Evolutionary conservation across 1,140 invertebrate species (phyloP).

Genomic region (Bradysia coprophila): DNA sequence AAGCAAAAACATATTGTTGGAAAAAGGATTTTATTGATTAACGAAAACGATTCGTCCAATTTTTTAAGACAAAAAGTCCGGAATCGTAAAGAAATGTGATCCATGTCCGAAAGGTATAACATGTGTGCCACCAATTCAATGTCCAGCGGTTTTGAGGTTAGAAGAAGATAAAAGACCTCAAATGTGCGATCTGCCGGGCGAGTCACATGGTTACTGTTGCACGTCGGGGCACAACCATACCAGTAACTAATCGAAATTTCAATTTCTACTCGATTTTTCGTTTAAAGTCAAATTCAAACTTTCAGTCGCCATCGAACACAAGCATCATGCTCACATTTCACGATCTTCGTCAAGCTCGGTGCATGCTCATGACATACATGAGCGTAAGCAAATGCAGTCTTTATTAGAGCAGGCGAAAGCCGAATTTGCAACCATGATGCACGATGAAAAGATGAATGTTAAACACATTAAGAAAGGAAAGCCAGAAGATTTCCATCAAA

Average conservation of each 20-base stretch:
- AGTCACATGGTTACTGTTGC: conserved; percentile 32
- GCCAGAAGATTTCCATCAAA: conserved; percentile 20
- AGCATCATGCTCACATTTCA: no score
- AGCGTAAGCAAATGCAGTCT: conserved; percentile 5
- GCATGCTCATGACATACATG: no score
- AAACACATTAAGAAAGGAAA: conserved; percentile 10
- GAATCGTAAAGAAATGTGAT: conserved; percentile 1
- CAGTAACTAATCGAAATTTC: conserved; percentile 17
- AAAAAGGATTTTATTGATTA: no score
- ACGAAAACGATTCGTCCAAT: no score
- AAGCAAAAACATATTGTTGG: no score
- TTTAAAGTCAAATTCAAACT: no score
- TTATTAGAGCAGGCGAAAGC: conserved; percentile 15
- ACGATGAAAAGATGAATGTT: conserved; percentile 10
- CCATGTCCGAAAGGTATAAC: conserved; percentile 23
- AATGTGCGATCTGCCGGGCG: conserved; percentile 26
- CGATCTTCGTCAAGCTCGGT: no score
- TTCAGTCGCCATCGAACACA: no score
- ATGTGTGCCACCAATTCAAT: conserved; percentile 37
- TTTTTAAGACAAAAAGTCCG: background rate
- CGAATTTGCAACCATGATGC: conserved; percentile 14
- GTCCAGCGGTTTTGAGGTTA: conserved; percentile 33
- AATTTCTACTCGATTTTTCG: background rate
- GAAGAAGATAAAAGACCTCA: conserved; percentile 19
- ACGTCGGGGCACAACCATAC: conserved; percentile 35